A percentile compares a stretch with the other conserved stretches of the same genome.
These are phyloP conservation scores for Chydorus sphaericus DNA, from an alignment of 2,888 invertebrate genomes.

Conservation along the genomic window DNA sequence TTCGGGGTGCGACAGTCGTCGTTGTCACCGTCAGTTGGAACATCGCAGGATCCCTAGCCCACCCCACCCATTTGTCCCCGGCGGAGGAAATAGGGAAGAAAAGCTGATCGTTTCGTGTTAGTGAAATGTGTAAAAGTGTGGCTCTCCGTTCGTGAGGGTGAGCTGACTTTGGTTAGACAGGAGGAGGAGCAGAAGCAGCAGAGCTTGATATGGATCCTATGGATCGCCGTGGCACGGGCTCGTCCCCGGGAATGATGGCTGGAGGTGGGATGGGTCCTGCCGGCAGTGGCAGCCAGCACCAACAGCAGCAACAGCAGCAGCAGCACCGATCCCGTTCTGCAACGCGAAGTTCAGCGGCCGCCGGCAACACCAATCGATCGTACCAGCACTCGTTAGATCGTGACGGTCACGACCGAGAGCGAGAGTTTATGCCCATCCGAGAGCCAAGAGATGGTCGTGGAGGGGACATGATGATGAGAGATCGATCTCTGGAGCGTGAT, in stretches of 20 bases:
- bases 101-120: too few species aligned
- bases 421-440: constrained; percentile 74
- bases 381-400: constrained; percentile 62
- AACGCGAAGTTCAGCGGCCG: constrained; percentile 47
- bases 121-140: too few species aligned
- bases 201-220: constrained; percentile 14
- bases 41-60: too few species aligned
- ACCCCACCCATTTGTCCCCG: too few species aligned
- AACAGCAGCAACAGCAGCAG: constrained; percentile 26
- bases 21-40: too few species aligned
- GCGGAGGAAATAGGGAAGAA: too few species aligned
- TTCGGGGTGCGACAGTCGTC: too few species aligned
- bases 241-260: constrained; percentile 33
- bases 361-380: constrained; percentile 27
- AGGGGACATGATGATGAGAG: constrained; percentile 22
- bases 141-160: not conserved
- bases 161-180: not conserved
- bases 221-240: constrained; percentile 18
- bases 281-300: constrained; percentile 4
- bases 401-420: constrained; percentile 48
- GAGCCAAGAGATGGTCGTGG: constrained; percentile 43
- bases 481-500: constrained; percentile 46
- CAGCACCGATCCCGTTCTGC: constrained; percentile 66
- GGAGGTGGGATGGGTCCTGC: constrained; percentile 38
- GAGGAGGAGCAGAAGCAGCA: not conserved